Conservation (phyloP, 1,140 invertebrate species). For the Caenorhabditis latens region DNA sequence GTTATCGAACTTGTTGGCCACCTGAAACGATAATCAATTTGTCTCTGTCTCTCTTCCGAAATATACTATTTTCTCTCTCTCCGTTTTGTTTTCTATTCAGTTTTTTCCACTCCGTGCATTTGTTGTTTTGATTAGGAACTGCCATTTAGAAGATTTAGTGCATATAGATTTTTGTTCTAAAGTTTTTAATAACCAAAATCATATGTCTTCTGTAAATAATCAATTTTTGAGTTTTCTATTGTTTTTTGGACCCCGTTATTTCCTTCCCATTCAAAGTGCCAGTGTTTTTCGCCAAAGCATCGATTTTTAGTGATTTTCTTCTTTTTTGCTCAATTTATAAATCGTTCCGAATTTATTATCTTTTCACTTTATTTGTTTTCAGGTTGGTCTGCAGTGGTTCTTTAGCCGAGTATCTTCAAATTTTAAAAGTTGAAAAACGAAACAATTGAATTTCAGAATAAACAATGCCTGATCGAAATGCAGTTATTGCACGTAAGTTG, state of each 20-base stretch:
- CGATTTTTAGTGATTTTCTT: conserved; percentile 26
- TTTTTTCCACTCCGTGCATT: neutral
- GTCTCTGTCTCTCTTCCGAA: neutral
- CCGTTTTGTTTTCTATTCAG: neutral
- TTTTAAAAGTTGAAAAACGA: no score
- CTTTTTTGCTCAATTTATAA: conserved; percentile 41
- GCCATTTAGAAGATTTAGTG: neutral
- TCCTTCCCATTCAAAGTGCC: conserved; percentile 1
- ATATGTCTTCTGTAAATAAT: conserved; percentile 45
- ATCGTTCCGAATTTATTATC: neutral
- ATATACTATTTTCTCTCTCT: neutral
- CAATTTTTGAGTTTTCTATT: neutral
- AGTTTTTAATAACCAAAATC: neutral
- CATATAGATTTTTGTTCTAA: neutral
- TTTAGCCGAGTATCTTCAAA: no score
- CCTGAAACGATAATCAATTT: conserved; percentile 3
- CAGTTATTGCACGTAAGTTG: neutral
- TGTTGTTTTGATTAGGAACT: neutral
- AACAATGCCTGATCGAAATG: neutral
- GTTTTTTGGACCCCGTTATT: neutral
- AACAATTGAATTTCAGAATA: no score
- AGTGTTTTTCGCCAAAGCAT: conserved; percentile 9
- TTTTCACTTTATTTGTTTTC: no score
- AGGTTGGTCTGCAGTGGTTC: no score
- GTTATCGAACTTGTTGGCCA: conserved; percentile 79